Base-by-base conservation (phyloP, 2,888 invertebrate genomes). In the Heliothis peltigera region DNA sequence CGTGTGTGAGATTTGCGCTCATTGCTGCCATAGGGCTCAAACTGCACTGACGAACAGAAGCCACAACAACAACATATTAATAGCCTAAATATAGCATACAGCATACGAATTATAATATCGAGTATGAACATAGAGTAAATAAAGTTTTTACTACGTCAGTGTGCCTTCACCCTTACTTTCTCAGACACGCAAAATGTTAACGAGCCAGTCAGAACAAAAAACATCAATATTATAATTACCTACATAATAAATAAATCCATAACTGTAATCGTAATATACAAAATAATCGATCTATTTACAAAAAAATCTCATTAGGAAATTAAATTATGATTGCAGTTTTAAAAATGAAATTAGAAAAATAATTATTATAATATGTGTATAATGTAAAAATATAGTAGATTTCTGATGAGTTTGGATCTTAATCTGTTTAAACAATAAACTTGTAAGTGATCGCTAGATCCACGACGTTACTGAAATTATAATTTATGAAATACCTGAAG, bases 181-280 rank as follows among this genome's bases (percentile, higher is more conserved):
- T 47, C 25, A 48, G 22, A 32, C 51, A 66, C 39, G 22, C 63
- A 63, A 21, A 12, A 58, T 56, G 61, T 42, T 52, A 72, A 72
- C 43, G 44, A 60, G 69, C 59, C 51, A 65, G 61, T 47, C 46
- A 7, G 21, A 47, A 59, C 21, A 68, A 21, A 52, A 64, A 39
- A 55, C 42, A 56, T 62, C 19, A 52, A 59, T 43, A 3, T 22
- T 54, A 35, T 42, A 55, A 57, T 54, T 35, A 53, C 53, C 55
- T 75, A 72, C 0, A 44, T 35, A 83, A 84, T 83, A 84, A 85
- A 81, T 84, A 77, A 80, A 81, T 73, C 68, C 67, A 79, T 71
- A 73, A 75, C 75, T 77, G 75, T 72, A 51, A 68, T 72, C 68
- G 74, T 72, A 77, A 80, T 82, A 78, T 80, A 83, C 79, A 83